Evolutionary conservation across 2,888 invertebrate species (phyloP), one percentile per base, ranked within the genome.

Genomic region (Omphaloscelis lunosa): DNA sequence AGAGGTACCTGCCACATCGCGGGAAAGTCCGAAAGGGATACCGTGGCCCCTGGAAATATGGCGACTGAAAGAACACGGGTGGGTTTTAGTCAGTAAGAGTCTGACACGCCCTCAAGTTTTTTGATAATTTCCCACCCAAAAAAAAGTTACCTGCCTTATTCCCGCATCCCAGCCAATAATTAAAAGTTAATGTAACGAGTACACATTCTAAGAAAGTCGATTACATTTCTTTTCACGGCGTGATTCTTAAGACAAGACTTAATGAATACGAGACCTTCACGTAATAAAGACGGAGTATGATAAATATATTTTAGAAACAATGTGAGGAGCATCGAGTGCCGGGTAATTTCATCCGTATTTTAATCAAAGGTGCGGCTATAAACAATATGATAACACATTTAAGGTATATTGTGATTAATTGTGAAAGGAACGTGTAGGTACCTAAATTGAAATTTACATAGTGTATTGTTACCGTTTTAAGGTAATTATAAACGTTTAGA

Each of bases 331-430:
- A 83, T 88, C 78, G 75, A 81, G 71, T 88, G 81, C 77, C 81
- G 71, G 73, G 86, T 83, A 88, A 88, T 88, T 87, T 88, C 80
- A 85, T 82, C 77, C 80, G 80, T 81, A 77, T 85, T 88, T 87
- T 88, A 88, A 88, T 88, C 88, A 88, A 88, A 87, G 82, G 82
- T 76, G 70, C 29, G 74, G 71, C 81, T 80, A 83, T 88, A 87
- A 86, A 86, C 79, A 86, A 79, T 77, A 66, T 82, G 73, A 84
- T 86, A 85, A 85, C 79, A 85, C 75, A 79, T 84, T 86, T 79
- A 80, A 77, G 74, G 80, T 68, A 70, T 74, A 78, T 77, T 87
- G 45, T 45, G 45, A 45, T 45, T 45, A 45, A 45, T 45, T 45
- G 62, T 77, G 67, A 82, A 80, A 78, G 79, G 65, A 74, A 77